A percentile compares a stretch with the other conserved stretches of the same genome.
phyloP scores from a whole-genome alignment of 2,888 invertebrate genomes.

The Lasioglossum figueresi region DNA sequence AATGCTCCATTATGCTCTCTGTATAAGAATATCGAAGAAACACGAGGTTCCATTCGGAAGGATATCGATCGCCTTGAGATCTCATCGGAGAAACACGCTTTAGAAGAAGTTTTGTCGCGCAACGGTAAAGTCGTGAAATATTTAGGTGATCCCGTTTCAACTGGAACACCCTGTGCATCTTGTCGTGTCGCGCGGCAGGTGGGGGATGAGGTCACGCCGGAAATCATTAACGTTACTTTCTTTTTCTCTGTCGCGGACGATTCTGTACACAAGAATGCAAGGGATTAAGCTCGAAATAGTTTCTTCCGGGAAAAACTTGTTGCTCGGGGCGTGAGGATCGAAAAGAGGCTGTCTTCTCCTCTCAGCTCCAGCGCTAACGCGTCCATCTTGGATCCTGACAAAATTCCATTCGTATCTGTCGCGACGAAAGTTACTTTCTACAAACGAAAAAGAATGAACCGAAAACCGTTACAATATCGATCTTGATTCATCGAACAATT shows the following conservation, averaged over 20 bases:
- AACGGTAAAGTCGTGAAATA: not conserved
- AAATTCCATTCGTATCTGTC: not conserved
- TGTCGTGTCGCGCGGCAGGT: slow-evolving; percentile 36
- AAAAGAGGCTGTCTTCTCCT: not conserved
- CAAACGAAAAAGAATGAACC: not conserved
- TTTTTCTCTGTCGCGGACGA: slow-evolving; percentile 43
- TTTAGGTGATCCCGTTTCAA: not conserved
- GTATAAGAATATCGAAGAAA: not conserved
- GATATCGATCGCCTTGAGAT: not conserved
- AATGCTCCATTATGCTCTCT: not conserved
- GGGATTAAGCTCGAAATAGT: slow-evolving; percentile 56
- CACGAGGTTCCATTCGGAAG: not conserved
- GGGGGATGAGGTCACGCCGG: slow-evolving; percentile 31
- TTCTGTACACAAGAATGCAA: slow-evolving; percentile 34
- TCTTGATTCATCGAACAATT: not conserved
- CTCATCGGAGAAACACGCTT: not conserved
- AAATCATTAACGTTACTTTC: slow-evolving; percentile 58
- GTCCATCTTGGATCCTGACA: not conserved
- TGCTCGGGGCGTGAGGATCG: not conserved
- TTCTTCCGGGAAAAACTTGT: not conserved
- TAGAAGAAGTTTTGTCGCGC: not conserved
- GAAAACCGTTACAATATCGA: not conserved
- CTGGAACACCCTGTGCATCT: slow-evolving; percentile 58
- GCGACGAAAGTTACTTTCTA: not conserved
- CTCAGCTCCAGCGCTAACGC: not conserved